These are phyloP conservation scores for Pardalotus punctatus DNA, from an alignment of 2,113 vertebrate species.

Conservation along the genomic window DNA sequence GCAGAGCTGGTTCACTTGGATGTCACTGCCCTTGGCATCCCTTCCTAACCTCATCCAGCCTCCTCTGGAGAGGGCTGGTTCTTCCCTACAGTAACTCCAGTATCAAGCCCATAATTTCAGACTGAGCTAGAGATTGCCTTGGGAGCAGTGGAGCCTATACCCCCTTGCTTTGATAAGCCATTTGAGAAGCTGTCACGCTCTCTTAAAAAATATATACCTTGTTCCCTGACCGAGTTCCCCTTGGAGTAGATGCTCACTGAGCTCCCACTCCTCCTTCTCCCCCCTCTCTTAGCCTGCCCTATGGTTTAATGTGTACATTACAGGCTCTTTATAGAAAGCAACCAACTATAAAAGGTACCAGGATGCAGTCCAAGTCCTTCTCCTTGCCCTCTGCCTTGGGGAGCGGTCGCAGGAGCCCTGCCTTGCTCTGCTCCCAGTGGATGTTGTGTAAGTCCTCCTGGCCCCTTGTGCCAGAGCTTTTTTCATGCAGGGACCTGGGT, in stretches of 20 bases:
- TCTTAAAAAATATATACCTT: not conserved
- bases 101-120: not conserved
- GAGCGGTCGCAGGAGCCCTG: not conserved
- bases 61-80: not conserved
- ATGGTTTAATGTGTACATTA: constrained; percentile 36
- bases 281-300: not conserved
- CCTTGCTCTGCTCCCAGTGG: rapidly evolving
- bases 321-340: constrained; percentile 39
- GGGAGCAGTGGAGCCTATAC: not conserved
- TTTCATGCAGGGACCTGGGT: rapidly evolving
- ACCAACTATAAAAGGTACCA: constrained; percentile 45
- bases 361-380: constrained; percentile 20
- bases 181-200: not conserved
- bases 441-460: not conserved
- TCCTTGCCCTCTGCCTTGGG: not conserved
- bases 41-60: not conserved
- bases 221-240: not conserved
- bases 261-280: not conserved
- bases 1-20: not conserved
- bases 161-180: not conserved
- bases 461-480: not conserved
- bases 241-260: not conserved
- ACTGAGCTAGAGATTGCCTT: not conserved
- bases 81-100: not conserved
- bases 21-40: not conserved